Base-by-base conservation (phyloP, 2,113 vertebrate genomes). In the Machaerirhynchus nigripectus region DNA sequence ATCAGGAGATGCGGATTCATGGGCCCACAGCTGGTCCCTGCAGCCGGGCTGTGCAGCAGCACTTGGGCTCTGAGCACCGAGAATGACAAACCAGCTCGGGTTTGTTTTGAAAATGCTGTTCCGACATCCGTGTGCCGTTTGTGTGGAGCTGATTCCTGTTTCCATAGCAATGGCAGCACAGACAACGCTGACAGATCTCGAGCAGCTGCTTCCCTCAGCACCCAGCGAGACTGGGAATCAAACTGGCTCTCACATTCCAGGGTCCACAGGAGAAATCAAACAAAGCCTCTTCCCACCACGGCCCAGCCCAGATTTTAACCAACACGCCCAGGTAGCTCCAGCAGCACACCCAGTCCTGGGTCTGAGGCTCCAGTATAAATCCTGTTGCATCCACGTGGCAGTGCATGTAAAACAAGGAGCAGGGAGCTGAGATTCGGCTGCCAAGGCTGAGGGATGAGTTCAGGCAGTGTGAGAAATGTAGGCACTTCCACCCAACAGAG, bases 241-340 rank as follows among this genome's bases (percentile, higher is more conserved):
- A 9, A 2, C 8, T 0, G 19, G 52, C 46, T 59, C 68, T 16
- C 33, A 6, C 67, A 1, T 7, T 13, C 7, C 4, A 0, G 40
- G 30, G 3, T 6, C 21, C 21, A 1, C 26, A 2, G 86, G 27
- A 65, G 27, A 9, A 15, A 52, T 1, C 44, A 69, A 17, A 0
- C 46, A 14, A 4, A 52, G 60, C 60, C 87, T 19, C n/a, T 24
- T 19, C 42, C 56, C 49, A 21, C 20, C 47, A 2, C 1, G 5
- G 65, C 49, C 56, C 67, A n/a, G 74, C 56, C 46, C n/a, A 5
- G 15, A 1, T 13, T 42, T 9, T 2, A 15, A 7, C 39, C 30
- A 26, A 3, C 50, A 8, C 0, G 2, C 40, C 28, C 52, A 30
- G 44, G 47, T 3, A 40, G 64, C 74, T 9, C 31, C 53, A 6